A percentile compares a stretch with the other conserved stretches of the same genome.
phyloP scores from a whole-genome alignment of 2,113 vertebrate species.

The Elephantulus edwardii region DNA sequence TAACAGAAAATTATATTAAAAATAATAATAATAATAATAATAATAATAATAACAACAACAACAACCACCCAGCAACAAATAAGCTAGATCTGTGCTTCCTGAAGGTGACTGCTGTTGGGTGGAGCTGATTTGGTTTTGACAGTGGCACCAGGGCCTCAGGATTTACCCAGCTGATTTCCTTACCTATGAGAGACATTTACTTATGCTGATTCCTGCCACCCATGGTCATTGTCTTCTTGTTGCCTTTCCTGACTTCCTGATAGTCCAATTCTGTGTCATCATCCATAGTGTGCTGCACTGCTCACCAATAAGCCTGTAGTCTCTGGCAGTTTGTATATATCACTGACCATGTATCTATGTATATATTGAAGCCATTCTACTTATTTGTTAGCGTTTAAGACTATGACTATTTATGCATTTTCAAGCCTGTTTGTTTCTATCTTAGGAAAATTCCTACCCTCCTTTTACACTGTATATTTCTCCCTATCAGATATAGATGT shows the following conservation, averaged over 20 bases:
- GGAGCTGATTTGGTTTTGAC: background rate
- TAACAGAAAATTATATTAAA: conserved; percentile 24
- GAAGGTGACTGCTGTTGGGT: background rate
- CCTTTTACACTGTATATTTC: background rate
- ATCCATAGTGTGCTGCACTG: too few relatives aligned
- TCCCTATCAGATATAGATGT: background rate
- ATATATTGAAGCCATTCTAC: background rate
- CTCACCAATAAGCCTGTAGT: too few relatives aligned
- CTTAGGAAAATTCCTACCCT: background rate
- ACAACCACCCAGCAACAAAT: background rate
- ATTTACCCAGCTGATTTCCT: background rate
- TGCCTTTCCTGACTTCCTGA: background rate
- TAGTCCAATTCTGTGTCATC: too few relatives aligned
- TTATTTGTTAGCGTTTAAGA: background rate
- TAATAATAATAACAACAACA: too few relatives aligned
- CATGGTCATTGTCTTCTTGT: too few relatives aligned
- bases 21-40: too few relatives aligned
- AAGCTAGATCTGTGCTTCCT: background rate
- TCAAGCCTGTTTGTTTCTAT: background rate
- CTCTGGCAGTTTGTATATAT: too few relatives aligned
- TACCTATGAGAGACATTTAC: background rate
- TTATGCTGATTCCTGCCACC: background rate
- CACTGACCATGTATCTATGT: background rate
- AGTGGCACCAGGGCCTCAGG: background rate
- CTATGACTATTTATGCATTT: background rate